These are phyloP conservation scores for Drosophila oshimai DNA, from an alignment of 1,140 invertebrate species.

Conservation along the genomic window DNA sequence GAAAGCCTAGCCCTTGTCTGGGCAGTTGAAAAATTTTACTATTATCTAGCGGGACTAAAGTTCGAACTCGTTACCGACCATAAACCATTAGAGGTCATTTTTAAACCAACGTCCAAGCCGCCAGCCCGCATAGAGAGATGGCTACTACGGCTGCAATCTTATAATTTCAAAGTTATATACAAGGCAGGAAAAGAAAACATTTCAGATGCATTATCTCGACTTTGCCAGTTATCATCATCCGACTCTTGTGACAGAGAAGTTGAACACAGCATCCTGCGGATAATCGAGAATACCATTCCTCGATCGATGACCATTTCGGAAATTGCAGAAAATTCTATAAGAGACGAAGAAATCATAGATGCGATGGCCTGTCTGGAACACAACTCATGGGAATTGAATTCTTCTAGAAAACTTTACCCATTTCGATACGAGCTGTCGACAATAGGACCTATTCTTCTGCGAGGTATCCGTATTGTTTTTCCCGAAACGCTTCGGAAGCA, in stretches of 20 bases:
- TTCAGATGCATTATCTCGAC: background rate
- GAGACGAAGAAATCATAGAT: no score
- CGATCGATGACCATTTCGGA: slow-evolving; percentile 6
- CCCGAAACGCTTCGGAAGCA: slow-evolving; percentile 40
- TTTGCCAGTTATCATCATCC: background rate
- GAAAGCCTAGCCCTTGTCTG: no score
- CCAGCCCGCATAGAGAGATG: slow-evolving; percentile 19
- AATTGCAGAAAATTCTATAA: slow-evolving; percentile 10
- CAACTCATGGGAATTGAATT: slow-evolving; percentile 1
- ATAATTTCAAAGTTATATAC: background rate
- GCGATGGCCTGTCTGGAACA: background rate
- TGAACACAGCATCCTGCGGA: slow-evolving; percentile 1
- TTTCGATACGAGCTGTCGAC: slow-evolving; percentile 24
- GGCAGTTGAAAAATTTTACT: no score
- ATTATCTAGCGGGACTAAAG: no score
- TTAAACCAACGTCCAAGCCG: slow-evolving; percentile 5
- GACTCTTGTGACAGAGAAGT: background rate
- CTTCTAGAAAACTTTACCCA: slow-evolving; percentile 4
- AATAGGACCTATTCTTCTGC: slow-evolving; percentile 7
- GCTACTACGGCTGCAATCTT: slow-evolving; percentile 16
- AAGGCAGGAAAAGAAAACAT: slow-evolving; percentile 12
- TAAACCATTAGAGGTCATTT: no score
- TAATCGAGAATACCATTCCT: background rate
- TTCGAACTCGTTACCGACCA: no score
- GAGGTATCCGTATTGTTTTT: slow-evolving; percentile 55